Percentiles rank a stretch among this genome's conserved stretches.
Conservation (phyloP, 1,140 invertebrate species). For the Bombus ignitus region DNA sequence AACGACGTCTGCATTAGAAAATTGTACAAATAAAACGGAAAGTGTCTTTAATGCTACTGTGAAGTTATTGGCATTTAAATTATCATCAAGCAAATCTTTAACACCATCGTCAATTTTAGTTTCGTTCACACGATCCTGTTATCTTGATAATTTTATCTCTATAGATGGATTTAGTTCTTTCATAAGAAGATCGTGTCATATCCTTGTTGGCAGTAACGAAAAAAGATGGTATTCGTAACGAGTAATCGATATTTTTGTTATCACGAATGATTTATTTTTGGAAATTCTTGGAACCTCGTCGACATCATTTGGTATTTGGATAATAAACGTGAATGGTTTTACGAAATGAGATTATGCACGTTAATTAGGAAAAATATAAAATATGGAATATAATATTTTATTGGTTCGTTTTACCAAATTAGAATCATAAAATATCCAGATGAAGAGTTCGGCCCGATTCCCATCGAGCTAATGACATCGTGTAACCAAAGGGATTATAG, state of each 20-base stretch:
- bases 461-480: not conserved
- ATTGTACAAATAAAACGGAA: too few species aligned
- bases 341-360: not conserved
- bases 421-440: not conserved
- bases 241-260: not conserved
- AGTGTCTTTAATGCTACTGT: too few species aligned
- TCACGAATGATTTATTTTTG: not conserved
- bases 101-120: too few species aligned
- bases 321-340: not conserved
- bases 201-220: not conserved
- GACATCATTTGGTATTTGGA: not conserved
- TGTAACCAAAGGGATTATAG: slow-evolving; percentile 21
- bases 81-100: too few species aligned
- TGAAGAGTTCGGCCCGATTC: not conserved
- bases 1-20: too few species aligned
- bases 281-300: not conserved
- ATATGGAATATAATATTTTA: not conserved
- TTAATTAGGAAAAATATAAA: not conserved
- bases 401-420: not conserved
- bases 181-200: slow-evolving; percentile 8
- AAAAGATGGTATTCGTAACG: not conserved
- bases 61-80: too few species aligned
- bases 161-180: too few species aligned
- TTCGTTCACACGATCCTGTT: too few species aligned
- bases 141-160: too few species aligned